phyloP scores from a whole-genome alignment of 2,888 invertebrate species.

The Nomada ruficornis region DNA sequence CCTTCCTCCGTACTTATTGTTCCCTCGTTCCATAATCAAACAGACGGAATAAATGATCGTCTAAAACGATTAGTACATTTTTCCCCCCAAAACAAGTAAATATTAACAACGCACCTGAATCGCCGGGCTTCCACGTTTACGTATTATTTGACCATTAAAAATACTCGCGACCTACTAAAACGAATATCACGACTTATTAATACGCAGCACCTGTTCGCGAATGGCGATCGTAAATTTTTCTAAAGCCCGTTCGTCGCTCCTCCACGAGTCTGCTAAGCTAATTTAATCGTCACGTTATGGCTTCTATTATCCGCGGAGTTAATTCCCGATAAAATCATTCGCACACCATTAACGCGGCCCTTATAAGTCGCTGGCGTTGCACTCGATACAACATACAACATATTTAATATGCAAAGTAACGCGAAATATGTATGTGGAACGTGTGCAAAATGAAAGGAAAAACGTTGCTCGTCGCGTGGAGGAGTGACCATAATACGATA shows the following conservation, averaged over 20 bases:
- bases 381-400: background rate
- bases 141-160: too few relatives aligned
- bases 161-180: too few relatives aligned
- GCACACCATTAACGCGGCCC: slow-evolving; percentile 8
- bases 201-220: background rate
- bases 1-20: too few relatives aligned
- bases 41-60: too few relatives aligned
- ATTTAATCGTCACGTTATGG: background rate
- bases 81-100: too few relatives aligned
- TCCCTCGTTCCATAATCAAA: too few relatives aligned
- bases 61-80: too few relatives aligned
- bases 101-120: too few relatives aligned
- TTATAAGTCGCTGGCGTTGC: slow-evolving; percentile 4
- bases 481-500: slow-evolving; percentile 57
- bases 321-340: slow-evolving; percentile 22
- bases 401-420: slow-evolving; percentile 55
- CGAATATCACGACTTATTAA: background rate
- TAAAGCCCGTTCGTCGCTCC: too few relatives aligned
- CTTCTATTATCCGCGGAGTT: slow-evolving; percentile 13
- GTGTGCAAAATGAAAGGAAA: slow-evolving; percentile 62
- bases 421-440: slow-evolving; percentile 41
- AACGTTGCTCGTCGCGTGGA: slow-evolving; percentile 30
- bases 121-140: too few relatives aligned
- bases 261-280: background rate
- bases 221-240: background rate